phyloP scores from a whole-genome alignment of 2,888 invertebrate species.

The Iphiclides podalirius region DNA sequence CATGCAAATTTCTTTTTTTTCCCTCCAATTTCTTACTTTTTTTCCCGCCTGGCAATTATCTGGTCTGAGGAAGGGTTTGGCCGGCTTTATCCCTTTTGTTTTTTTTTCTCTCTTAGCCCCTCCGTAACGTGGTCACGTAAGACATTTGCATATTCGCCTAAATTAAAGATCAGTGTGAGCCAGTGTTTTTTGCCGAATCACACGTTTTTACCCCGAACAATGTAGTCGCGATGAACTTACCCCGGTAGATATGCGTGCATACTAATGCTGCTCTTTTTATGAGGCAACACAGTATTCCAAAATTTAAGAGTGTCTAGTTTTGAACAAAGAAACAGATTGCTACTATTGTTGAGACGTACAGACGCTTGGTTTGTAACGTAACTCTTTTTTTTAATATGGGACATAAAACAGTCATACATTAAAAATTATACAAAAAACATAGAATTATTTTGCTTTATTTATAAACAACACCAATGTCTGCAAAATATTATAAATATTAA shows the following conservation, averaged over 20 bases:
- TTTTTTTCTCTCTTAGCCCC: conserved; percentile 61
- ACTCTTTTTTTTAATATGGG: no score
- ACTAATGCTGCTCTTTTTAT: conserved; percentile 43
- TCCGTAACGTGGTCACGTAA: conserved; percentile 77
- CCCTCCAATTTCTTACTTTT: conserved; percentile 56
- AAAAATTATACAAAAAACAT: no score
- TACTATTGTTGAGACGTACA: no score
- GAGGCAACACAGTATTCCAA: no score
- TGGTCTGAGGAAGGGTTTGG: conserved; percentile 66
- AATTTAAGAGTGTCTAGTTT: no score
- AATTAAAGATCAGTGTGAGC: conserved; percentile 67
- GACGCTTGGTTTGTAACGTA: no score
- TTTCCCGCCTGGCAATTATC: conserved; percentile 59
- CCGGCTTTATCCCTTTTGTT: conserved; percentile 61
- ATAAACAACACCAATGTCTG: no score
- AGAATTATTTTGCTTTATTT: no score
- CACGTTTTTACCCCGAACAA: conserved; percentile 69
- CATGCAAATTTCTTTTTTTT: conserved; percentile 73
- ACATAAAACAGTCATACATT: no score
- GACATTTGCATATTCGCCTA: conserved; percentile 72
- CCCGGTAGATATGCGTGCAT: conserved; percentile 55
- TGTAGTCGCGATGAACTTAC: conserved; percentile 53
- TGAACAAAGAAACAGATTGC: no score
- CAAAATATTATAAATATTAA: no score
- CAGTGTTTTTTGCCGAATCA: conserved; percentile 62